phyloP scores from a whole-genome alignment of 2,888 invertebrate genomes.

The Sclerodermus sp. region DNA sequence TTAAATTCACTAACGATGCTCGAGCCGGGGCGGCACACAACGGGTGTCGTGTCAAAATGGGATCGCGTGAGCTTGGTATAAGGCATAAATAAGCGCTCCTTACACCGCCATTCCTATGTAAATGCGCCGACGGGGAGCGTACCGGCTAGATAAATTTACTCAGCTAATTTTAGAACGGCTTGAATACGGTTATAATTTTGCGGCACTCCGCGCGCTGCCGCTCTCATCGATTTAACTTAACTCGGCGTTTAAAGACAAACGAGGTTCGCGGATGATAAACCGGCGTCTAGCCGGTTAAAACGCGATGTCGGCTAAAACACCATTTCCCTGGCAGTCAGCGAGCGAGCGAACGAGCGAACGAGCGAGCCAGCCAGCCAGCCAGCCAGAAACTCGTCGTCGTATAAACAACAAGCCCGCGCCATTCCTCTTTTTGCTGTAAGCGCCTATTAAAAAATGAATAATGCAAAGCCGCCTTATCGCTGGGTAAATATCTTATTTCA shows the following conservation, averaged over 20 bases:
- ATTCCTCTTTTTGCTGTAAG: too few relatives aligned
- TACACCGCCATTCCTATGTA: constrained; percentile 45
- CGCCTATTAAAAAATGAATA: too few relatives aligned
- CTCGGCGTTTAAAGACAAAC: too few relatives aligned
- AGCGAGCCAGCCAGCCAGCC: not conserved
- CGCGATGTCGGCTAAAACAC: constrained; percentile 10
- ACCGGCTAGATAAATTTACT: constrained; percentile 30
- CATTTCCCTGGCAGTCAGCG: constrained; percentile 8
- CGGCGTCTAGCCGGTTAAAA: not conserved
- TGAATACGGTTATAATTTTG: constrained; percentile 11
- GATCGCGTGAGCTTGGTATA: constrained; percentile 41
- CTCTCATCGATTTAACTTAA: constrained; percentile 13
- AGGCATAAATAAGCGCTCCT: constrained; percentile 47
- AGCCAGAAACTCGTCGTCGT: too few relatives aligned
- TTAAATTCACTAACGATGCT: not conserved
- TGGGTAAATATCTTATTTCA: too few relatives aligned
- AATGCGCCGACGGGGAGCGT: constrained; percentile 13
- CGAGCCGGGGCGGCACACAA: not conserved
- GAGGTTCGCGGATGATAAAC: too few relatives aligned
- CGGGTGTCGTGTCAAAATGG: constrained; percentile 35
- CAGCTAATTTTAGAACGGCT: constrained; percentile 32
- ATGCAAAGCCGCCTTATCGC: too few relatives aligned
- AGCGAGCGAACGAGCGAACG: not conserved
- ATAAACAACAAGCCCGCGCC: too few relatives aligned
- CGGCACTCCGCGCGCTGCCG: constrained; percentile 12